These are phyloP conservation scores for Stenichneumon culpator DNA, from an alignment of 2,888 invertebrate genomes.

Conservation along the genomic window DNA sequence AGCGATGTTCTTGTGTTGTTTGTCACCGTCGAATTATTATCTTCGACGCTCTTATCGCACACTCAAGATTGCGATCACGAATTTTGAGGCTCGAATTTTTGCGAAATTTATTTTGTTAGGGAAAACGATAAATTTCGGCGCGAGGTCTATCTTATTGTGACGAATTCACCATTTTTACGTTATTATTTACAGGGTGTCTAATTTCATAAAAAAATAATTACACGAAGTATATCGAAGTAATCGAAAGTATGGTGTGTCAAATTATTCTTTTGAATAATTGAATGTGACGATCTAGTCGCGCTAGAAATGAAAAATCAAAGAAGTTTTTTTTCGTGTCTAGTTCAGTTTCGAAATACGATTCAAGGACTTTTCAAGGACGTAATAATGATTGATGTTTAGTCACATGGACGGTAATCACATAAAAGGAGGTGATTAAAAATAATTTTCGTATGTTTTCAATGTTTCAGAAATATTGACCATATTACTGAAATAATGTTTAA, in stretches of 20 bases:
- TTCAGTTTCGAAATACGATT: no score
- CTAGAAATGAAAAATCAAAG: not conserved
- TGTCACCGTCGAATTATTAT: constrained; percentile 25
- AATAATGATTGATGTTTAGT: no score
- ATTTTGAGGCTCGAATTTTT: not conserved
- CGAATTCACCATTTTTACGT: not conserved
- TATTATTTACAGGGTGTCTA: not conserved
- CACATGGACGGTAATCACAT: no score
- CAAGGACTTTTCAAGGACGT: no score
- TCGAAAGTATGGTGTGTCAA: not conserved
- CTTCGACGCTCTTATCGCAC: constrained; percentile 17
- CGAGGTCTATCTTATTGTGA: not conserved
- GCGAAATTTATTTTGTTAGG: not conserved
- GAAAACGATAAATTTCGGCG: not conserved
- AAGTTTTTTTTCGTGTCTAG: not conserved
- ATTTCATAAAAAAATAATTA: not conserved
- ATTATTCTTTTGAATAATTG: no score
- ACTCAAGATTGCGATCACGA: not conserved
- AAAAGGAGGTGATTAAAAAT: no score
- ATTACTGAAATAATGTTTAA: no score
- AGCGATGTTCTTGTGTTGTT: constrained; percentile 1
- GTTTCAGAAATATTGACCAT: no score
- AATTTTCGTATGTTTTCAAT: no score
- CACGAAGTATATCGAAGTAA: not conserved
- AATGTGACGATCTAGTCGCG: no score